Evolutionary conservation across 2,888 invertebrate species (phyloP).

Genomic region (Drosophila nr. perissopoda): DNA sequence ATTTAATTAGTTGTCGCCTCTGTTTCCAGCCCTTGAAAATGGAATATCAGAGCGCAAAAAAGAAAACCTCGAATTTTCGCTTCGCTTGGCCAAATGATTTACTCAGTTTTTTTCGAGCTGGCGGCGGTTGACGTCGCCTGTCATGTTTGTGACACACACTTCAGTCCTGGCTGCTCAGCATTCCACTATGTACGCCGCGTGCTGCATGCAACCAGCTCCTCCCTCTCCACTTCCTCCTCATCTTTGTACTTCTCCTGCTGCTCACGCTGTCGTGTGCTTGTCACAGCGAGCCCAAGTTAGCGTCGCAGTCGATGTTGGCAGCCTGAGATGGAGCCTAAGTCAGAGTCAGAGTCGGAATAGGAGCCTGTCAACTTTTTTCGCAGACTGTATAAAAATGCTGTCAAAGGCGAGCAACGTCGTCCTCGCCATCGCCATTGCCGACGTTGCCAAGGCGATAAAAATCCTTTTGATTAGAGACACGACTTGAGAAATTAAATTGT

Average conservation of each 20-base stretch:
- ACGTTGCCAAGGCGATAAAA: slow-evolving; percentile 71
- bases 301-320: slow-evolving; percentile 16
- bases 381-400: slow-evolving; percentile 63
- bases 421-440: not conserved
- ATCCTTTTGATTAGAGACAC: slow-evolving; percentile 78
- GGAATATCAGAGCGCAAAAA: not conserved
- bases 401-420: slow-evolving; percentile 57
- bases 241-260: not conserved
- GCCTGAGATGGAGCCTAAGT: slow-evolving; percentile 11
- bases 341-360: slow-evolving; percentile 26
- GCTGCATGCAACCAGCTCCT: slow-evolving; percentile 62
- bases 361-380: slow-evolving; percentile 53
- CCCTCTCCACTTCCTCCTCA: not conserved
- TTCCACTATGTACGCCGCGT: slow-evolving; percentile 45
- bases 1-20: slow-evolving; percentile 74
- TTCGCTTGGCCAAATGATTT: slow-evolving; percentile 72
- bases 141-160: slow-evolving; percentile 80
- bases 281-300: slow-evolving; percentile 40
- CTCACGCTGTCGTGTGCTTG: slow-evolving; percentile 47
- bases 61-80: slow-evolving; percentile 46
- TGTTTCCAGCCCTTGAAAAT: slow-evolving; percentile 16
- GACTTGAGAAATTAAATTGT: slow-evolving; percentile 81
- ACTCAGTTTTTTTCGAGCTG: slow-evolving; percentile 63
- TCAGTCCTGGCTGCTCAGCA: slow-evolving; percentile 59
- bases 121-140: slow-evolving; percentile 73